A percentile compares a stretch with the other conserved stretches of the same genome.
These are phyloP conservation scores for Lepeophtheirus salmonis DNA, from an alignment of 1,140 invertebrate genomes.

Conservation along the genomic window DNA sequence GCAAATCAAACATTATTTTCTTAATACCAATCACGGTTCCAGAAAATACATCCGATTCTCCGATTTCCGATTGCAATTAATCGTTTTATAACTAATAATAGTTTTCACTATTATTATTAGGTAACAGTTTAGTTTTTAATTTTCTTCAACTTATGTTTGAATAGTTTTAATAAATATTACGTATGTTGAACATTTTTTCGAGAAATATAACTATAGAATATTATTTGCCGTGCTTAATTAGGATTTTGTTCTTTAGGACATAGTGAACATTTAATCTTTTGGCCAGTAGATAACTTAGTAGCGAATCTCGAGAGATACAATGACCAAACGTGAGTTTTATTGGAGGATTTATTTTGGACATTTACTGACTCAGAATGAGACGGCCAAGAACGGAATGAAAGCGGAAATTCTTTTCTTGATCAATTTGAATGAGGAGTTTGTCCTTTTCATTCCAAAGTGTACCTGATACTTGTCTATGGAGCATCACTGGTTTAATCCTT, in stretches of 20 bases:
- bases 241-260: constrained; percentile 91
- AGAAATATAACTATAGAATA: constrained; percentile 43
- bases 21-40: no score
- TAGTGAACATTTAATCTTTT: constrained; percentile 93
- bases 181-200: not conserved
- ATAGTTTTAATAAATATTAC: no score
- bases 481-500: constrained; percentile 87
- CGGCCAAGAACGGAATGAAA: constrained; percentile 98
- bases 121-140: no score
- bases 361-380: constrained; percentile 89
- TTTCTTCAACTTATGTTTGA: no score
- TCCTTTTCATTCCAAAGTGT: constrained; percentile 80
- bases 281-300: constrained; percentile 74
- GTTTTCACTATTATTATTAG: no score
- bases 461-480: constrained; percentile 73
- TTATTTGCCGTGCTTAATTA: constrained; percentile 70
- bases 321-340: constrained; percentile 92
- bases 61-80: no score
- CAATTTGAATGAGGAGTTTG: constrained; percentile 86
- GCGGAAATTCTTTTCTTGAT: constrained; percentile 59
- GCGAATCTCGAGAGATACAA: constrained; percentile 88
- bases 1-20: no score
- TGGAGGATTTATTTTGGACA: constrained; percentile 86
- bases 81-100: no score
- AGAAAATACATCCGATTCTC: no score